Base-by-base conservation (phyloP, 2,797 vertebrate genomes). In the Melanotaenia parkinsoni region DNA sequence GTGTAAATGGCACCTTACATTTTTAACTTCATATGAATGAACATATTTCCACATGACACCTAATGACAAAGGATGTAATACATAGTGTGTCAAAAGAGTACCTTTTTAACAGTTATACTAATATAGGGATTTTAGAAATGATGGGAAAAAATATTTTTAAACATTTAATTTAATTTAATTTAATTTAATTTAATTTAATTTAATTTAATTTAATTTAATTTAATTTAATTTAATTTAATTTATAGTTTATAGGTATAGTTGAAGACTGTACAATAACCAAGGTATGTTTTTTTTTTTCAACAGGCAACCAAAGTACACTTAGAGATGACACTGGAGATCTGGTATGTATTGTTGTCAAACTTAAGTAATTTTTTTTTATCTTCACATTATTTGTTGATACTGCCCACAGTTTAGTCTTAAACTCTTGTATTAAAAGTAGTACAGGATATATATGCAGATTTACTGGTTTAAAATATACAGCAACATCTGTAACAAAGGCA, bases 241-340 rank as follows among this genome's bases (percentile, higher is more conserved):
- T 5, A 8, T 10, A 35, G 33, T 35, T 35, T 14, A 43, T 4
- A 35, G 18, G 18, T 10, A 33, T 30, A 24, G 18, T 35, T n/a
- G 3, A 40, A 56, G 35, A 1, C 12, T 63, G 22, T 65, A 13
- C 37, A 74, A 30, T 84, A 83, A 89, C 40, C 38, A 26, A 30
- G 47, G 88, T 50, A 81, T 85, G 5, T 28, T 2, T 28, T 43
- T 83, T 79, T 92, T 67, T 80, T 93, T 93, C 75, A 54, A 93
- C 92, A 99, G 98, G 95, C 96, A 80, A 99, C 97, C 76, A 95
- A 96, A 90, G 94, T 99, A 68, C 93, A 94, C 91, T 87, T 99
- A 85, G 96, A 99, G 82, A 91, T 99, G 89, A 94, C 86, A 16
- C 86, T 98, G 88, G 97, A 99, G 89, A 96, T 99, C 70, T 99